These are phyloP conservation scores for Tupaia chinensis DNA, from an alignment of 2,113 vertebrate species.

Conservation along the genomic window DNA sequence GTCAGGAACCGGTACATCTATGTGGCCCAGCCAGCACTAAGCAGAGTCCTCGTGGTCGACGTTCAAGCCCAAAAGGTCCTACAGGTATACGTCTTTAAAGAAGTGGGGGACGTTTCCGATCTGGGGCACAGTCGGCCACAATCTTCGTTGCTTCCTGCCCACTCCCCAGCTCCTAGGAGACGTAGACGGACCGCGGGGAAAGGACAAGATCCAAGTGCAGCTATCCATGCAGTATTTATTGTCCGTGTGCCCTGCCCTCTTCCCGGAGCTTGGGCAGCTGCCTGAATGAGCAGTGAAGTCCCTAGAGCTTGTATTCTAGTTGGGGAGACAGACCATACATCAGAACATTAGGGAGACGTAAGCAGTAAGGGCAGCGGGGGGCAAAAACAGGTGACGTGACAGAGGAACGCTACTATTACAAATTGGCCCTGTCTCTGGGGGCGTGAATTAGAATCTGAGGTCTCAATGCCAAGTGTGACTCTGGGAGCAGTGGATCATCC, in stretches of 20 bases:
- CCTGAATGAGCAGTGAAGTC: background rate
- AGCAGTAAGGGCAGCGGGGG: background rate
- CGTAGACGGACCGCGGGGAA: background rate
- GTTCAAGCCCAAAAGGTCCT: slow-evolving; percentile 95
- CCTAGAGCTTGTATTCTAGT: background rate
- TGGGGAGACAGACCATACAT: background rate
- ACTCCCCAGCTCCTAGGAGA: background rate
- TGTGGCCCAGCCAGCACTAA: slow-evolving; percentile 92
- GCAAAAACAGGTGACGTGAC: background rate
- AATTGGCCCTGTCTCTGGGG: background rate
- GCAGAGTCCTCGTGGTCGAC: slow-evolving; percentile 94
- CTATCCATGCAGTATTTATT: background rate
- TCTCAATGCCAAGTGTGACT: background rate
- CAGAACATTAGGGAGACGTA: background rate
- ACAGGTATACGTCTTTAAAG: slow-evolving; percentile 89
- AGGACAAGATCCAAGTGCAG: background rate
- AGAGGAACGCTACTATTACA: background rate
- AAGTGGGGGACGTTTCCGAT: background rate
- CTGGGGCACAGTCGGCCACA: background rate
- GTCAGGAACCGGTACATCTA: slow-evolving; percentile 96
- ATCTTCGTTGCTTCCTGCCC: background rate
- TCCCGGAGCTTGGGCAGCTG: background rate
- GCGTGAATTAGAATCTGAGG: background rate
- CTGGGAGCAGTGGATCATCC: accelerated
- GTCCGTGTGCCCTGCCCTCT: background rate